These are phyloP conservation scores for Drosophila sechellia DNA, from an alignment of 1,140 invertebrate species.

Conservation along the genomic window DNA sequence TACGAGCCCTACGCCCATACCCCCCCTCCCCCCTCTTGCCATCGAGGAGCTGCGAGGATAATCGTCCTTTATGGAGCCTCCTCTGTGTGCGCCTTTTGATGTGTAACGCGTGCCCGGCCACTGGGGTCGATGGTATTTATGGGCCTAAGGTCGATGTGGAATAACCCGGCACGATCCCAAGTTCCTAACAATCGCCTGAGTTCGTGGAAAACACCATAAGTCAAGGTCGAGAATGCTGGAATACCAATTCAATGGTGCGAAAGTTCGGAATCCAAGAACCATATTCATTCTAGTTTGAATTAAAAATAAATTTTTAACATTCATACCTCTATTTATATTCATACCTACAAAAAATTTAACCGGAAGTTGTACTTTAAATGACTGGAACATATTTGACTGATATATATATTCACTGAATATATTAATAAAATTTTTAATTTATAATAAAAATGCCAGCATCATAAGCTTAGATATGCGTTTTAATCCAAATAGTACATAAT, in stretches of 20 bases:
- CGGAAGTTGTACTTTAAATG: too few relatives aligned
- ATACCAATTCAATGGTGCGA: neutral
- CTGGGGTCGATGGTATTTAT: slow-evolving; percentile 59
- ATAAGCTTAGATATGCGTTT: neutral
- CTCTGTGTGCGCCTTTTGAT: slow-evolving; percentile 26
- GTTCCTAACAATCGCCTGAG: slow-evolving; percentile 4
- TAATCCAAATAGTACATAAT: neutral
- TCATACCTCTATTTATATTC: too few relatives aligned
- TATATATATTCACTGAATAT: too few relatives aligned
- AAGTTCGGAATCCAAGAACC: too few relatives aligned
- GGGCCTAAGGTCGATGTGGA: slow-evolving; percentile 63
- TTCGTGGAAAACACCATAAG: slow-evolving; percentile 9
- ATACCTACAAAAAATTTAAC: too few relatives aligned
- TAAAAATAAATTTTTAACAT: too few relatives aligned
- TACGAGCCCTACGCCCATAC: slow-evolving; percentile 58
- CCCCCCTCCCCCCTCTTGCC: slow-evolving; percentile 24
- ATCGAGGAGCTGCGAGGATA: slow-evolving; percentile 56
- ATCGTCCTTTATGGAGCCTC: slow-evolving; percentile 53
- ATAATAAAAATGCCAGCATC: neutral
- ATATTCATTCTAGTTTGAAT: too few relatives aligned
- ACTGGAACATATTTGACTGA: too few relatives aligned
- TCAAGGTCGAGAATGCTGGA: slow-evolving; percentile 38
- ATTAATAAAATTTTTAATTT: too few relatives aligned
- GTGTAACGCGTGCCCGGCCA: slow-evolving; percentile 64
- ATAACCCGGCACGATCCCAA: slow-evolving; percentile 58